These are phyloP conservation scores for Halichoeres trimaculatus DNA, from an alignment of 2,113 vertebrate species.

Conservation along the genomic window DNA sequence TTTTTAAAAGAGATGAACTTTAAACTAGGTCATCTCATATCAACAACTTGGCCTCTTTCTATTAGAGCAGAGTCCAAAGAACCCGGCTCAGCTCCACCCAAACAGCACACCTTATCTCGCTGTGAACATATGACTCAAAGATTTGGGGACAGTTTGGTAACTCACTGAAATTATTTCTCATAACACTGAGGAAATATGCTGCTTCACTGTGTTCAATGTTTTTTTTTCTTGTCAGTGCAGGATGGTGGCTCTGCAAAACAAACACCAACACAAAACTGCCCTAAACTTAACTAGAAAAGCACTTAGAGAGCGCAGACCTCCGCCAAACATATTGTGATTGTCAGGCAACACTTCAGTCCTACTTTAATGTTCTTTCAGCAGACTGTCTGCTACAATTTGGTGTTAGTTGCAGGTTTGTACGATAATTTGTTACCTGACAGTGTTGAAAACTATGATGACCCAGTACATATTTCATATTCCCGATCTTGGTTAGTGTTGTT, in stretches of 20 bases:
- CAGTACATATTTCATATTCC: no score
- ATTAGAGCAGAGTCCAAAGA: constrained; percentile 62
- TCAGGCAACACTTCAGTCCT: no score
- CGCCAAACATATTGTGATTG: no score
- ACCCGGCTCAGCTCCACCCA: constrained; percentile 51
- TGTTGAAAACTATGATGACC: no score
- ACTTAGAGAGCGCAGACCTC: no score
- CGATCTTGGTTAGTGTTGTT: no score
- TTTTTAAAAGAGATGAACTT: constrained; percentile 57
- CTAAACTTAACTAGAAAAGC: not conserved
- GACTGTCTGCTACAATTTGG: no score
- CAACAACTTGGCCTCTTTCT: constrained; percentile 32
- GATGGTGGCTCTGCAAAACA: constrained; percentile 18
- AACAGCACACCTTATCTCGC: constrained; percentile 56
- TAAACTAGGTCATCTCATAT: constrained; percentile 62
- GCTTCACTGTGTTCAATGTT: constrained; percentile 10
- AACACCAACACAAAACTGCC: constrained; percentile 6
- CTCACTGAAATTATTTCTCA: constrained; percentile 8
- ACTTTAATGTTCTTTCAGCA: no score
- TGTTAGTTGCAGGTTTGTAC: no score
- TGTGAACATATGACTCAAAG: constrained; percentile 54
- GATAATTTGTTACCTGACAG: no score
- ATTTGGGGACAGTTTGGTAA: constrained; percentile 29
- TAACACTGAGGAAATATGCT: constrained; percentile 4
- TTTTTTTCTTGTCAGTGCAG: not conserved